Conservation (phyloP, 2,888 invertebrate genomes). For the Gymnosoma rotundatum region DNA sequence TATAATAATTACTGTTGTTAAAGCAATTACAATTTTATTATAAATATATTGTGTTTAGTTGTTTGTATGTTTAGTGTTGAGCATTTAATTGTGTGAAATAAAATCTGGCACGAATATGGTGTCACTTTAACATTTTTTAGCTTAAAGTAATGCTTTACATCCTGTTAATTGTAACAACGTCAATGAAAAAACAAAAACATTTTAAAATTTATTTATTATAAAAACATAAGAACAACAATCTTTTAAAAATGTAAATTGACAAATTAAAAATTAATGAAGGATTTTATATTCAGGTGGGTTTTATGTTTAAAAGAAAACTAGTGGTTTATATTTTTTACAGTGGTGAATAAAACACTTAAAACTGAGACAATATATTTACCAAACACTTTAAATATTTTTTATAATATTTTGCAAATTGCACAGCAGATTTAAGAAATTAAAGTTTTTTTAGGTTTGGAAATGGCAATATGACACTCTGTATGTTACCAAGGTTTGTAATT, state of each 20-base stretch:
- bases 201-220: not conserved
- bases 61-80: not conserved
- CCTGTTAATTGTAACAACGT: too few species aligned
- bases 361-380: not conserved
- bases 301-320: not conserved
- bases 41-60: not conserved
- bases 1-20: not conserved
- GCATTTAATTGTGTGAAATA: not conserved
- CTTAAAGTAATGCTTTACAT: not conserved
- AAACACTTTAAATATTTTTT: not conserved
- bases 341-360: not conserved
- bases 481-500: too few species aligned
- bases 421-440: too few species aligned
- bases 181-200: too few species aligned
- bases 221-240: not conserved
- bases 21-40: not conserved
- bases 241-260: not conserved
- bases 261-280: not conserved
- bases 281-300: not conserved
- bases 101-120: too few species aligned
- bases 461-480: too few species aligned
- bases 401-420: too few species aligned
- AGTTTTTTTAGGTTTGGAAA: too few species aligned
- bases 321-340: not conserved
- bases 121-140: not conserved